Percentiles rank a stretch among this genome's conserved stretches.
These are phyloP conservation scores for Pseudochirops corinnae DNA, from an alignment of 2,797 vertebrate genomes.

Conservation along the genomic window DNA sequence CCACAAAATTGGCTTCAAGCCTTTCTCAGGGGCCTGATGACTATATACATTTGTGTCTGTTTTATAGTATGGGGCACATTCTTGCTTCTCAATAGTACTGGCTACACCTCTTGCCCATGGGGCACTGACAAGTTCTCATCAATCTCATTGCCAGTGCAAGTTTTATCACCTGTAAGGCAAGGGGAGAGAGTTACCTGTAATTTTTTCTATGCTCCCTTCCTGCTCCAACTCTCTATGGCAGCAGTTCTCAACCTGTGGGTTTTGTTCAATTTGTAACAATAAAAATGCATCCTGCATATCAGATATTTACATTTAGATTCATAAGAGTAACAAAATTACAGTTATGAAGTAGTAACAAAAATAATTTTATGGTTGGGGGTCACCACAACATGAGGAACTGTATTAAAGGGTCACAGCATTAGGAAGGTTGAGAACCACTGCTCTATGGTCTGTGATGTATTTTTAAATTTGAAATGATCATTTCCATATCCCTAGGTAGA, in stretches of 20 bases:
- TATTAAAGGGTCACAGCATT: too few species aligned
- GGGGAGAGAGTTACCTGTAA: not conserved
- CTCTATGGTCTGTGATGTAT: not conserved
- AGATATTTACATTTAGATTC: too few species aligned
- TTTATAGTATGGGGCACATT: not conserved
- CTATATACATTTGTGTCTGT: not conserved
- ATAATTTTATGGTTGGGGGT: too few species aligned
- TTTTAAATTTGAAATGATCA: not conserved
- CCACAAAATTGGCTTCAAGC: slow-evolving; percentile 24
- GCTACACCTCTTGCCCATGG: not conserved
- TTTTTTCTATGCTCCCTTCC: not conserved
- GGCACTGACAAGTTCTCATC: not conserved
- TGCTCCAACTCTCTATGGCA: not conserved
- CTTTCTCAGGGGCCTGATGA: not conserved
- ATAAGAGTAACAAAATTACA: too few species aligned
- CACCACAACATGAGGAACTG: too few species aligned
- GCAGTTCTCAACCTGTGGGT: too few species aligned
- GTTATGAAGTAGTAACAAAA: too few species aligned
- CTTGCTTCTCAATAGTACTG: not conserved
- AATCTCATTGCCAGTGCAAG: not conserved
- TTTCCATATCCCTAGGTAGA: not conserved
- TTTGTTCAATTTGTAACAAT: too few species aligned
- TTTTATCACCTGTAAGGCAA: not conserved
- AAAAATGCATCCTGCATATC: too few species aligned
- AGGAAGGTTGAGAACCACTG: too few species aligned